phyloP scores from a whole-genome alignment of 2,797 vertebrate genomes.

The Dermochelys coriacea region DNA sequence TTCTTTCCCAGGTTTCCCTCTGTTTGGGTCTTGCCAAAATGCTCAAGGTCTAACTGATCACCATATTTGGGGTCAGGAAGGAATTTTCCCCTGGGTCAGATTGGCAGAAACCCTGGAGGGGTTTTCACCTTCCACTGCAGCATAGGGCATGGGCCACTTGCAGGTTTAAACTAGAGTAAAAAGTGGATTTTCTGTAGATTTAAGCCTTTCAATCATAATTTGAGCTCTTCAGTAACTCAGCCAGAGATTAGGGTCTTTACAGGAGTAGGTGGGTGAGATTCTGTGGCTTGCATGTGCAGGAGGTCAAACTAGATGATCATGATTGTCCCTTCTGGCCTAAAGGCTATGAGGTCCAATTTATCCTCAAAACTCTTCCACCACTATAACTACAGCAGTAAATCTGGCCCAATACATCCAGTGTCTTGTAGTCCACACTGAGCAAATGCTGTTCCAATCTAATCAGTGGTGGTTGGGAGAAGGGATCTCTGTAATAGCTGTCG shows the following conservation, averaged over 20 bases:
- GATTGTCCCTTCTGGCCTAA: background rate
- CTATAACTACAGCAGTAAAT: background rate
- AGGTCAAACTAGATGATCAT: background rate
- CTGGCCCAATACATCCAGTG: background rate
- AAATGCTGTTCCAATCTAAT: background rate
- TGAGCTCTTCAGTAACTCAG: background rate
- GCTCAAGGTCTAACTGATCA: background rate
- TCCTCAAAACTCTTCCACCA: background rate
- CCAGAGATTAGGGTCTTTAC: background rate
- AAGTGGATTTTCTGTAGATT: background rate
- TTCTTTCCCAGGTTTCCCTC: too few species aligned
- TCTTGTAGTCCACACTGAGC: fast-evolving
- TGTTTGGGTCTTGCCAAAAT: too few species aligned
- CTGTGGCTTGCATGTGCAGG: background rate
- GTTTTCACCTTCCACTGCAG: background rate
- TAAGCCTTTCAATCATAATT: background rate
- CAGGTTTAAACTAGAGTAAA: background rate
- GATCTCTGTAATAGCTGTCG: background rate
- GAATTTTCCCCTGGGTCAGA: background rate
- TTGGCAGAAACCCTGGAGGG: background rate
- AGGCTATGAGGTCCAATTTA: background rate
- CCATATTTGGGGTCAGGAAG: background rate
- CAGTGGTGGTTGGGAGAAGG: background rate
- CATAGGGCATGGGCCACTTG: too few species aligned
- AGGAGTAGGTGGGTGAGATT: background rate